phyloP scores from a whole-genome alignment of 2,113 vertebrate species.

The Leucopternis melanops region DNA sequence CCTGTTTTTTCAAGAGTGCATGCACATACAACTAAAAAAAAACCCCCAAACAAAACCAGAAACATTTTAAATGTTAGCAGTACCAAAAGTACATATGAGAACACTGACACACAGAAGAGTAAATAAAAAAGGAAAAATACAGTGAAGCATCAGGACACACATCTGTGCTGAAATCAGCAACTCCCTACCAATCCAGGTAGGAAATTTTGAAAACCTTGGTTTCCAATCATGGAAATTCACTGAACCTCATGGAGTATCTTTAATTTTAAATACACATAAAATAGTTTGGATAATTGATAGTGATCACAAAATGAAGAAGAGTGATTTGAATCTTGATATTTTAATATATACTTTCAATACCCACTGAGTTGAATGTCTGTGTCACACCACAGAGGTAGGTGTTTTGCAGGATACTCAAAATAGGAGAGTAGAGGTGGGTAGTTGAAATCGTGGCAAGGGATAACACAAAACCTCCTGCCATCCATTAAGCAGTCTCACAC shows the following conservation, averaged over 20 bases:
- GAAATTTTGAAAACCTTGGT: not conserved
- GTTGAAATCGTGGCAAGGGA: not conserved
- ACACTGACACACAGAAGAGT: not conserved
- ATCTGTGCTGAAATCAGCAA: not conserved
- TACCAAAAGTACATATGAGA: not conserved
- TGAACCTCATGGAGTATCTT: not conserved
- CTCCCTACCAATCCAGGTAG: not conserved
- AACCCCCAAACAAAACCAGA: not conserved
- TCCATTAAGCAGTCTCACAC: not conserved
- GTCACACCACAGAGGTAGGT: not conserved
- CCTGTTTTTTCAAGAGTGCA: not conserved
- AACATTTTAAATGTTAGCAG: not conserved
- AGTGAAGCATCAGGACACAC: not conserved
- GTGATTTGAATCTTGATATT: not conserved
- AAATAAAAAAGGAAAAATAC: not conserved
- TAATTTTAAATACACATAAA: not conserved
- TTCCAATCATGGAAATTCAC: not conserved
- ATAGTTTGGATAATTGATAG: not conserved
- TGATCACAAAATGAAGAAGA: not conserved
- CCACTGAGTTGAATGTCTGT: not conserved
- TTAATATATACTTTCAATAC: not conserved
- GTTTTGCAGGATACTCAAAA: not conserved
- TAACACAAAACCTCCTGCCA: not conserved
- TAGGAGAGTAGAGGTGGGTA: not conserved
- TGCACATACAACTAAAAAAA: not conserved